Percentiles rank a stretch among this genome's conserved stretches.
Conservation (phyloP, 2,797 vertebrate genomes). For the Gymnodraco acuticeps region DNA sequence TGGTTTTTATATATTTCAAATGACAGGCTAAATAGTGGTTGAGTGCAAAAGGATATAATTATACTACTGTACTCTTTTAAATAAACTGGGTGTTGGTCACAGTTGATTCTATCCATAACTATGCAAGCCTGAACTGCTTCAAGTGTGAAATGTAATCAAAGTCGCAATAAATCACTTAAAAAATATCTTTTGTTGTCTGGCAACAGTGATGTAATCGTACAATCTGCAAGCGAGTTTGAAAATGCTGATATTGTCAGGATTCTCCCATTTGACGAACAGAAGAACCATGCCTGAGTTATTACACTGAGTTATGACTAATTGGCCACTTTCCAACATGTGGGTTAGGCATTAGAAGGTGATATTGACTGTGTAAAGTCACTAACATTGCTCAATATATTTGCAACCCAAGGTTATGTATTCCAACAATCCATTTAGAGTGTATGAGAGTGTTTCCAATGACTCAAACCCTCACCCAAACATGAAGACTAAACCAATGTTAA, state of each 20-base stretch:
- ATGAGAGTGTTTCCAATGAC: not conserved
- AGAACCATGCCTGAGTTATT: not conserved
- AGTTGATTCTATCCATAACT: not conserved
- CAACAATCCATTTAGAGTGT: not conserved
- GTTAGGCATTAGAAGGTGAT: not conserved
- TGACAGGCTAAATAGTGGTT: not conserved
- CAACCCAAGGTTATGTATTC: not conserved
- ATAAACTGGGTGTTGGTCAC: not conserved
- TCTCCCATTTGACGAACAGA: slow-evolving; percentile 1
- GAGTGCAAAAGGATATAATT: not conserved
- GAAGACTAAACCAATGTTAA: not conserved
- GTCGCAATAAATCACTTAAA: not conserved
- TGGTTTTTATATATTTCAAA: slow-evolving; percentile 12
- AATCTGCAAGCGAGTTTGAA: not conserved
- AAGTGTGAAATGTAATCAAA: not conserved
- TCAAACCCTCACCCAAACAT: not conserved
- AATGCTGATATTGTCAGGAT: not conserved
- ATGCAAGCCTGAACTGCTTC: not conserved
- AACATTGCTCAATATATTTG: not conserved
- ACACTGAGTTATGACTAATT: not conserved
- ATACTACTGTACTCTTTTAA: not conserved
- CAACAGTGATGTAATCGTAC: not conserved
- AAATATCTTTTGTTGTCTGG: no score
- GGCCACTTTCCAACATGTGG: not conserved
- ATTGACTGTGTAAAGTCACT: not conserved